A percentile compares a stretch with the other conserved stretches of the same genome.
These are phyloP conservation scores for Halichoerus grypus DNA, from an alignment of 2,113 vertebrate genomes.

Conservation along the genomic window DNA sequence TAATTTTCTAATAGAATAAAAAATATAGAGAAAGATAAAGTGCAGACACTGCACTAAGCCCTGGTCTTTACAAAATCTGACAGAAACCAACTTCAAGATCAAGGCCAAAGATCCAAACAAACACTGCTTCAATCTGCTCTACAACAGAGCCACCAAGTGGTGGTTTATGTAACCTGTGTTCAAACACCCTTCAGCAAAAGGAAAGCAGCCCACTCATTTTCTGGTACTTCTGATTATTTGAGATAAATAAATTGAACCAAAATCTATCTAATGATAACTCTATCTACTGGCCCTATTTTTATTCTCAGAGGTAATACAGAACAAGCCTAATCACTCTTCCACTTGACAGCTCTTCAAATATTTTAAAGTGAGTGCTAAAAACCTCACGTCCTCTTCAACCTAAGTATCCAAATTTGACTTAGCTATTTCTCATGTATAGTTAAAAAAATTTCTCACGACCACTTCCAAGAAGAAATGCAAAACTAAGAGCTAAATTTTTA, in stretches of 20 bases:
- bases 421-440: not conserved
- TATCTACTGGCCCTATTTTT: constrained; percentile 13
- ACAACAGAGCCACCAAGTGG: constrained; percentile 75
- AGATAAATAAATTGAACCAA: not conserved
- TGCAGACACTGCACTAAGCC: constrained; percentile 25
- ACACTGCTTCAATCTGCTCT: not conserved
- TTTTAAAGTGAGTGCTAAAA: constrained; percentile 38
- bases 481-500: constrained; percentile 43
- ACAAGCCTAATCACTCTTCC: not conserved
- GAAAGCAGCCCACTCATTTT: not conserved
- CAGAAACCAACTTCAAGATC: constrained; percentile 30
- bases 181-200: not conserved
- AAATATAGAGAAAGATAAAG: not conserved
- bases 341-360: constrained; percentile 44
- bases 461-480: constrained; percentile 38
- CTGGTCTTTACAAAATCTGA: constrained; percentile 43
- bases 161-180: not conserved
- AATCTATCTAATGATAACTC: not conserved
- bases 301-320: not conserved
- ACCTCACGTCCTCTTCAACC: not conserved
- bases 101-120: not conserved
- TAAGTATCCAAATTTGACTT: not conserved
- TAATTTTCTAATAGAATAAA: constrained; percentile 40
- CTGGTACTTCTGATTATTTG: not conserved
- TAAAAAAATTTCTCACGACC: constrained; percentile 7